These are phyloP conservation scores for Cyprinodon tularosa DNA, from an alignment of 2,113 vertebrate genomes.

Conservation along the genomic window DNA sequence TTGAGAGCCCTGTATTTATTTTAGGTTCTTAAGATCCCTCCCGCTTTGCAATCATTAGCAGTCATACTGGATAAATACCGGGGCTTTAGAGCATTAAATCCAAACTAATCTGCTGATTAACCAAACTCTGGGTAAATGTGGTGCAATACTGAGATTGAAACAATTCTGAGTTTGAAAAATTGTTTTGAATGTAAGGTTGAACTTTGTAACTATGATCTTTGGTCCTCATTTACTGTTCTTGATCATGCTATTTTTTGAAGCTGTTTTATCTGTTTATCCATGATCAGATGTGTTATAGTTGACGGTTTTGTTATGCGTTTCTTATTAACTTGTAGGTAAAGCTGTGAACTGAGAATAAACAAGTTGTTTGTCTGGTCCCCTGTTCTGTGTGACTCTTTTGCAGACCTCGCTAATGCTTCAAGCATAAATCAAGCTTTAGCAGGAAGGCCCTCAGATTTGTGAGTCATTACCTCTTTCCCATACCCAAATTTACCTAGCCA, in stretches of 20 bases:
- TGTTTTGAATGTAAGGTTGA: background rate
- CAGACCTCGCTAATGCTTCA: too few species aligned
- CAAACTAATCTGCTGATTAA: background rate
- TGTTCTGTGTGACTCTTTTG: too few species aligned
- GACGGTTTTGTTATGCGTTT: too few species aligned
- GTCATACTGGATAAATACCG: background rate
- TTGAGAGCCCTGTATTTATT: slow-evolving; percentile 36
- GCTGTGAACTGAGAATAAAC: too few species aligned
- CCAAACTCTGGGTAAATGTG: background rate
- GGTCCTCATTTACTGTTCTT: background rate
- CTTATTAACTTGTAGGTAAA: too few species aligned
- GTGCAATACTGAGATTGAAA: background rate
- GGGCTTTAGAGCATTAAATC: slow-evolving; percentile 5
- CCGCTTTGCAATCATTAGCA: slow-evolving; percentile 33
- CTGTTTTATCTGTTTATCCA: too few species aligned
- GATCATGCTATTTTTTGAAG: background rate
- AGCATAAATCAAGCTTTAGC: too few species aligned
- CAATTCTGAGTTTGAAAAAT: background rate
- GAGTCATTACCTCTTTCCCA: too few species aligned
- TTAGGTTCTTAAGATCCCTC: slow-evolving; percentile 41
- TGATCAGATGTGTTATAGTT: too few species aligned
- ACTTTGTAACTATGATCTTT: background rate
- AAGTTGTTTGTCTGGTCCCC: too few species aligned
- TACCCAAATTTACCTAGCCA: too few species aligned
- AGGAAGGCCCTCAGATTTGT: too few species aligned